These are phyloP conservation scores for Actinernus sp. DNA, from an alignment of 92 coral and sea anemone species.

Conservation along the genomic window DNA sequence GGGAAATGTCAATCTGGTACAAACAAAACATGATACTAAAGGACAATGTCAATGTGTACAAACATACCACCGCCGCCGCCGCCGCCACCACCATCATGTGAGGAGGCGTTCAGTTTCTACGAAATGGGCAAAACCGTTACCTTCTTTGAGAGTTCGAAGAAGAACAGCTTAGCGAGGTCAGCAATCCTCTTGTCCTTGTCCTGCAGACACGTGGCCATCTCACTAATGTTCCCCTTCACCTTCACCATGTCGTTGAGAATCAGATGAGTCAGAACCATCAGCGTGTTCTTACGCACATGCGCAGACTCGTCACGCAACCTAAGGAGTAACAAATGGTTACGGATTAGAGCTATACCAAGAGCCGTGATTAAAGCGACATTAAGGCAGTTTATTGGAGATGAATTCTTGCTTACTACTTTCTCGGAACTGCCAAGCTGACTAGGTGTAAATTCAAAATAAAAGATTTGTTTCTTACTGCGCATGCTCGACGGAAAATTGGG, in stretches of 20 bases:
- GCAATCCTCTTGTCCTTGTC: conserved; percentile 93
- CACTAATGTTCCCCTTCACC: conserved; percentile 99
- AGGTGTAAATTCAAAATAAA: too few relatives aligned
- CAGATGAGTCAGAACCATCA: conserved; percentile 92
- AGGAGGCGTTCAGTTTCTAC: too few relatives aligned
- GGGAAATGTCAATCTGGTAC: too few relatives aligned
- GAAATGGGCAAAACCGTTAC: conserved; percentile 20
- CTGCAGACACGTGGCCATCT: conserved; percentile 97
- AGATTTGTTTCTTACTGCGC: too few relatives aligned
- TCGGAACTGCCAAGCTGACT: too few relatives aligned
- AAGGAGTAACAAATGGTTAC: too few relatives aligned
- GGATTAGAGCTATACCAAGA: too few relatives aligned
- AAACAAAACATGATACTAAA: neutral
- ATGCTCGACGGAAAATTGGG: too few relatives aligned
- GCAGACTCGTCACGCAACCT: conserved; percentile 97
- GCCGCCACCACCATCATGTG: neutral
- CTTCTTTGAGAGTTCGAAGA: conserved; percentile 95
- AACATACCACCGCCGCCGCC: too few relatives aligned
- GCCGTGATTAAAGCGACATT: too few relatives aligned
- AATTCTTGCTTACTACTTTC: too few relatives aligned
- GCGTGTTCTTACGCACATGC: conserved; percentile 96
- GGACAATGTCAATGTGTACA: neutral
- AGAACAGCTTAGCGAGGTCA: conserved; percentile 93
- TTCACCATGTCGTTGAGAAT: conserved; percentile 99
- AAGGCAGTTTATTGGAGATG: too few relatives aligned